Percentiles rank a stretch among this genome's conserved stretches.
Conservation (phyloP, 2,113 vertebrate species). For the Entelurus aequoreus region DNA sequence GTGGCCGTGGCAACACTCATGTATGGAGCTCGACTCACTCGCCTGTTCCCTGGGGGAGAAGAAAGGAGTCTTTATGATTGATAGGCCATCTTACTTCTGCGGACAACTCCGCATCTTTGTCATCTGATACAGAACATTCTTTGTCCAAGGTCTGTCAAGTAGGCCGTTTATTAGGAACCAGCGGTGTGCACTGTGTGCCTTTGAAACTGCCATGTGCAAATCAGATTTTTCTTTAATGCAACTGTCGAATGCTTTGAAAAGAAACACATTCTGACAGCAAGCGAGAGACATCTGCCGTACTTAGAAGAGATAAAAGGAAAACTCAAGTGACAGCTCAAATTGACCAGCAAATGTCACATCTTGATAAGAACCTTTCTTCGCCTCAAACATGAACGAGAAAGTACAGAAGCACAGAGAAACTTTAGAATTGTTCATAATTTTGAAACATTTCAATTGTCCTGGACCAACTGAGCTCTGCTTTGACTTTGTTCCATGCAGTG, state of each 20-base stretch:
- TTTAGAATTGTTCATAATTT: not conserved
- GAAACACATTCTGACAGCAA: not conserved
- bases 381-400: conserved; percentile 4
- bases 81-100: conserved; percentile 31
- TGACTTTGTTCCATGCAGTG: not conserved
- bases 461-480: not conserved
- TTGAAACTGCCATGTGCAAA: not conserved
- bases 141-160: conserved; percentile 26
- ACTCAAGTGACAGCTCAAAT: conserved; percentile 52
- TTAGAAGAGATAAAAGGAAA: conserved; percentile 24
- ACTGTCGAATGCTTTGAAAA: conserved; percentile 1
- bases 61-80: conserved; percentile 36
- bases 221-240: conserved; percentile 1
- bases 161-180: not conserved
- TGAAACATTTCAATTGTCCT: not conserved
- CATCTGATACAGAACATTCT: conserved; percentile 17
- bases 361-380: conserved; percentile 29
- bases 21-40: conserved; percentile 38
- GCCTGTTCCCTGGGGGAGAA: conserved; percentile 22
- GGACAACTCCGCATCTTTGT: conserved; percentile 38
- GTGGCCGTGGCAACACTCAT: conserved; percentile 30
- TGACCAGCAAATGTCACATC: conserved; percentile 52
- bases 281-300: conserved; percentile 6
- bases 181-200: conserved; percentile 6
- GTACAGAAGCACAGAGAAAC: not conserved